These are phyloP conservation scores for Cremastobaeus sp. DNA, from an alignment of 2,888 invertebrate species.

Conservation along the genomic window DNA sequence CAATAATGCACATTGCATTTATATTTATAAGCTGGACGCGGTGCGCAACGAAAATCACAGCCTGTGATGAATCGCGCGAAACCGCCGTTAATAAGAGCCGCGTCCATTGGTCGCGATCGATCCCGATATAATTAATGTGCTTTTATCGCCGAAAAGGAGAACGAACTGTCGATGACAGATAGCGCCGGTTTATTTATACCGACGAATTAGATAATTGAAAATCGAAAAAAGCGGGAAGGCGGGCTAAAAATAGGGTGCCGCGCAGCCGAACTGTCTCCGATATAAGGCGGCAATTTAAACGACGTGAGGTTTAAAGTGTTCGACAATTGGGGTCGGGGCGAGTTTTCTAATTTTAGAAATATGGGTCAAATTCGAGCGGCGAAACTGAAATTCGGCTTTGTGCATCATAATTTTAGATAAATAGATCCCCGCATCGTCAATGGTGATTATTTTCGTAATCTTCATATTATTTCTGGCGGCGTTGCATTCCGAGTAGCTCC, in stretches of 20 bases:
- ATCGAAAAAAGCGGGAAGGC: too few species aligned
- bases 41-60: neutral
- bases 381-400: slow-evolving; percentile 20
- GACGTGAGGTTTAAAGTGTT: slow-evolving; percentile 11
- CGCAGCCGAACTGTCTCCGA: too few species aligned
- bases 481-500: neutral
- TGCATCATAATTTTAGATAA: slow-evolving; percentile 48
- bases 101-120: too few species aligned
- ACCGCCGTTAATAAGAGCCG: too few species aligned
- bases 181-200: too few species aligned
- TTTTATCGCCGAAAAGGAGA: too few species aligned
- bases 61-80: slow-evolving; percentile 13
- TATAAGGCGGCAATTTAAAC: neutral
- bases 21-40: slow-evolving; percentile 13
- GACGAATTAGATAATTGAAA: too few species aligned
- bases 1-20: slow-evolving; percentile 5
- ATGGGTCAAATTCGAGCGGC: slow-evolving; percentile 40
- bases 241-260: too few species aligned
- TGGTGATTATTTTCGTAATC: slow-evolving; percentile 38
- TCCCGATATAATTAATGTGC: too few species aligned
- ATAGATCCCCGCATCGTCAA: slow-evolving; percentile 48
- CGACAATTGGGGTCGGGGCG: neutral
- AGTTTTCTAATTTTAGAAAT: slow-evolving; percentile 46
- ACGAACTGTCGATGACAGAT: too few species aligned
- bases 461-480: slow-evolving; percentile 16